These are phyloP conservation scores for Sitobion miscanthi DNA, from an alignment of 1,140 invertebrate genomes.

Conservation along the genomic window DNA sequence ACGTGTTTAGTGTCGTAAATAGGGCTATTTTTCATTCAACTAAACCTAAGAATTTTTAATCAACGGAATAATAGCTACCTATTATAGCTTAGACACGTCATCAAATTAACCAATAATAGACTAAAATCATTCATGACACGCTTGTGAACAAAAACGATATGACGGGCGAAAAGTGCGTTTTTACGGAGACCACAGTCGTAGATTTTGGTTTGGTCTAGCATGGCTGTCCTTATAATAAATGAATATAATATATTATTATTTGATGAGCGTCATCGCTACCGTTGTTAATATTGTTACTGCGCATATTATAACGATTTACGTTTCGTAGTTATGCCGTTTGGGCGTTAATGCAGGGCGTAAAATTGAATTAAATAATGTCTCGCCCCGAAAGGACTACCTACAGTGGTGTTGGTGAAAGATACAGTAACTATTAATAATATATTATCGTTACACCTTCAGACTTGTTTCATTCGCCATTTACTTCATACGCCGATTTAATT, in stretches of 20 bases:
- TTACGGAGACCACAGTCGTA: not conserved
- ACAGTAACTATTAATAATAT: not conserved
- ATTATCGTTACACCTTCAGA: not conserved
- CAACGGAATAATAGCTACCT: not conserved
- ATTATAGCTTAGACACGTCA: not conserved
- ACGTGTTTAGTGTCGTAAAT: too few species aligned
- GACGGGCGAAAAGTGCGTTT: not conserved
- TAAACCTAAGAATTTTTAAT: too few species aligned
- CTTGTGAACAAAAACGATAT: too few species aligned
- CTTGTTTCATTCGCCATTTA: not conserved
- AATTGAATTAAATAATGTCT: not conserved
- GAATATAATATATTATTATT: not conserved
- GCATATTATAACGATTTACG: not conserved
- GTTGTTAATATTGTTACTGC: not conserved
- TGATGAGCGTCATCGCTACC: not conserved
- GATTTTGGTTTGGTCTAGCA: not conserved
- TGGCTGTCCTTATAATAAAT: too few species aligned
- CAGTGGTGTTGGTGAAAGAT: not conserved
- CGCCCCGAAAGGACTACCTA: not conserved
- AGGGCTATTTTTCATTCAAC: too few species aligned
- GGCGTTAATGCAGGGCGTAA: not conserved
- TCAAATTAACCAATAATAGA: not conserved
- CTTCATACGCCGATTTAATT: not conserved
- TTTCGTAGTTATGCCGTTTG: not conserved
- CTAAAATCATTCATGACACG: too few species aligned